Base-by-base conservation (phyloP, 1,140 invertebrate species). In the Euborellia annulipes region DNA sequence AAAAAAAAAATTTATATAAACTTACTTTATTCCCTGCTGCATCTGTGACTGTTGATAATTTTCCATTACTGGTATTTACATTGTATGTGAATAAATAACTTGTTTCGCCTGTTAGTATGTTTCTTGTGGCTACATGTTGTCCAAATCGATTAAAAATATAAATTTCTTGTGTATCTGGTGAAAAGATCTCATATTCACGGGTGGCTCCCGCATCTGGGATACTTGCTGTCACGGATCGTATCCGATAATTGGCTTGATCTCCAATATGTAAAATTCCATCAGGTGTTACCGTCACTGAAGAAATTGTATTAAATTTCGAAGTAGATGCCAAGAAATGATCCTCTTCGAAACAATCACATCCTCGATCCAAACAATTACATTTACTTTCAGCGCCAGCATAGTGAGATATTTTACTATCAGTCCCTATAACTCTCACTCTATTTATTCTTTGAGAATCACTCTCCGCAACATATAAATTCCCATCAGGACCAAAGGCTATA, bases 121-220 rank as follows among this genome's bases (percentile, higher is more conserved):
- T 93, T 49, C 82, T 83, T 0, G 92, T 96, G 23, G 82, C 78
- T 2, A 89, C 78, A 55, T 96, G 92, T 60, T 95, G 90, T 0
- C 92, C 93, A 57, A 94, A 94, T 52, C 89, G 70, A 58, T 96
- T 96, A 62, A 97, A 97, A 9, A 94, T 79, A 57, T 94, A 96
- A 38, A 91, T 81, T 64, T 96, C 90, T 62, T 95, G 89, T 1
- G 87, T 92, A 54, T 94, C 90, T 0, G 92, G 87, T 0, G 88
- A 88, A 52, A 90, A 92, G 41, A 97, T 91, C 63, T 94, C 87
- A 59, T 94, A 96, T 59, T 91, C 84, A 22, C 87, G 69, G 2
- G 41, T 27, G 13, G 13, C 41, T 38, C 41, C 43, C 0, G 87
- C 81, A 49, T 86, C 80, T 0, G 85, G 92, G 42, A 96, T 85